These are phyloP conservation scores for Thalassaphorura encarpata DNA, from an alignment of 1,140 invertebrate genomes.

Conservation along the genomic window DNA sequence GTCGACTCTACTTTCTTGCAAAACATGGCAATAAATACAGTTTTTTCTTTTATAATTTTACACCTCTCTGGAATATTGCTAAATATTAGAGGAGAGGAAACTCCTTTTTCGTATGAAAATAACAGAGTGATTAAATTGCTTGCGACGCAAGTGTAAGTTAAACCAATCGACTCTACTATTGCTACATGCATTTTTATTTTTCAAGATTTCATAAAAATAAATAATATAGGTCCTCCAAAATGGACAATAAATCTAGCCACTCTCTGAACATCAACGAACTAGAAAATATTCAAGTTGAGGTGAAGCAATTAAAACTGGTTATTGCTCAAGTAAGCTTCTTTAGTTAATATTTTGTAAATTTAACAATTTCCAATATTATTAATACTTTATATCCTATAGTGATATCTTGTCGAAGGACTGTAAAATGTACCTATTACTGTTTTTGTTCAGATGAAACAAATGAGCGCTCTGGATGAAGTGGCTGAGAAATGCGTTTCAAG, in stretches of 20 bases:
- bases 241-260: neutral
- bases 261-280: neutral
- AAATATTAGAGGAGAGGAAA: slow-evolving; percentile 3
- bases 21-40: too few species aligned
- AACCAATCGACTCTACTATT: too few species aligned
- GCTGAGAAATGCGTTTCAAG: slow-evolving; percentile 15
- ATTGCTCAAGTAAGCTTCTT: slow-evolving; percentile 16
- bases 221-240: neutral
- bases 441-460: slow-evolving; percentile 15
- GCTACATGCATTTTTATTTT: too few species aligned
- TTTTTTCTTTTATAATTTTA: slow-evolving; percentile 2
- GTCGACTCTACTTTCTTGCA: too few species aligned
- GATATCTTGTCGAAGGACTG: neutral
- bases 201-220: neutral
- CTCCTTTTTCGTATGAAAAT: neutral
- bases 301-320: neutral
- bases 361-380: slow-evolving; percentile 4
- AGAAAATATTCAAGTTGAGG: neutral
- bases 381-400: neutral
- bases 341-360: too few species aligned
- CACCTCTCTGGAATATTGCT: neutral
- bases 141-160: neutral
- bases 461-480: slow-evolving; percentile 14
- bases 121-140: neutral
- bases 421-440: neutral